Base-by-base conservation (phyloP, 2,113 vertebrate species). In the Benitochromis conjunctus region DNA sequence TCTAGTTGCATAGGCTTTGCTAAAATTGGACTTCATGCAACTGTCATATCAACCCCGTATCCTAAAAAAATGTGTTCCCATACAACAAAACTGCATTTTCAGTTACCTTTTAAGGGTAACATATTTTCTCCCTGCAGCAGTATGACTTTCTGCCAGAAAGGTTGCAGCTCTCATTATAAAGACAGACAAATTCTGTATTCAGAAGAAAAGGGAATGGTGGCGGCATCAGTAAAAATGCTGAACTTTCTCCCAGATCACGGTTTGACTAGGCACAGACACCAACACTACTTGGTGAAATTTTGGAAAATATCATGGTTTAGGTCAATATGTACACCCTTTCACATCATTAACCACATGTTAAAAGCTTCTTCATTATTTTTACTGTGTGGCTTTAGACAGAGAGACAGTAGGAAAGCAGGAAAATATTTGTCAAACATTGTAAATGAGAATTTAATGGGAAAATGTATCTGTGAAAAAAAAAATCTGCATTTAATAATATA, bases 21-120 rank as follows among this genome's bases (percentile, higher is more conserved):
- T 66, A 62, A 86, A 74, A 76, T 53, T 58, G 60, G 64, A 29
- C 77, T 57, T 79, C 76, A 76, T 85, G 69, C 69, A 85, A 79
- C 69, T 89, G 85, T 82, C 81, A 79, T 71, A 79, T 76, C 43
- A 76, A 31, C 16, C 43, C 9, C 1, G 41, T 51, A 31, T 31
- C 43, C 69, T n/a, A 51, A 51, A 19, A 51, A 53, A 53, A 34
- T 53, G 2, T 76, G 43, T 51, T 76, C 48, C 46, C 71, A n/a
- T 76, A 53, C 46, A 76, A n/a, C 26, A 53, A 76, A 31, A 34
- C 71, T 53, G 2, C 26, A 74, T 74, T 48, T 48, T 51, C 69
- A 51, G 21, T 31, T 51, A 12, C 43, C 14, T 74, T 12, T 48
- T 48, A 7, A 76, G 43, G 16, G 43, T 51, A 8, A 8, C 26